phyloP scores from a whole-genome alignment of 2,113 vertebrate genomes.

The Mirza zaza region DNA sequence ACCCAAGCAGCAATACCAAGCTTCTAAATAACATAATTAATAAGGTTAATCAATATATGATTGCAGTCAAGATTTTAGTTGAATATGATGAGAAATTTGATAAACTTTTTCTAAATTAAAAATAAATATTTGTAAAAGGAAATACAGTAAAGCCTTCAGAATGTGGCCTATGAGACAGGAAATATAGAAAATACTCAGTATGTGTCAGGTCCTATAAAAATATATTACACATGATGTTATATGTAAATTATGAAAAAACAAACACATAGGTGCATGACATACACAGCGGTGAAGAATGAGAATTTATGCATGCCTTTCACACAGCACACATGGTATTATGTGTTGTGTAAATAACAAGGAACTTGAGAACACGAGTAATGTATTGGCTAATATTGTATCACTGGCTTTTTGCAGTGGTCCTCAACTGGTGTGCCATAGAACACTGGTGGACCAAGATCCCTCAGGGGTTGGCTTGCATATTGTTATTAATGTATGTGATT shows the following conservation, averaged over 20 bases:
- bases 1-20: neutral
- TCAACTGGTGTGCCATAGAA: neutral
- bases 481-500: neutral
- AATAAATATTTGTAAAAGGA: neutral
- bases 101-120: conserved; percentile 19
- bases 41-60: neutral
- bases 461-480: neutral
- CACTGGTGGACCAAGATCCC: neutral
- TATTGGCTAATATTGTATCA: neutral
- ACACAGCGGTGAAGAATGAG: neutral
- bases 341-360: neutral
- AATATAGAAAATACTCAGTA: neutral
- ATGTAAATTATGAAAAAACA: neutral
- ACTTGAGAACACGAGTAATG: neutral
- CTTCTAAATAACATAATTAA: neutral
- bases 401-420: neutral
- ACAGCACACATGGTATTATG: neutral
- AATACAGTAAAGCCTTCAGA: neutral
- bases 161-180: neutral
- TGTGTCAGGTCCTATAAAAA: neutral
- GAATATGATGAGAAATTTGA: neutral
- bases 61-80: neutral
- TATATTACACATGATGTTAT: neutral
- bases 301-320: neutral
- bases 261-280: neutral